Evolutionary conservation across 2,797 vertebrate genomes (phyloP).

Genomic region (Chanos chanos): DNA sequence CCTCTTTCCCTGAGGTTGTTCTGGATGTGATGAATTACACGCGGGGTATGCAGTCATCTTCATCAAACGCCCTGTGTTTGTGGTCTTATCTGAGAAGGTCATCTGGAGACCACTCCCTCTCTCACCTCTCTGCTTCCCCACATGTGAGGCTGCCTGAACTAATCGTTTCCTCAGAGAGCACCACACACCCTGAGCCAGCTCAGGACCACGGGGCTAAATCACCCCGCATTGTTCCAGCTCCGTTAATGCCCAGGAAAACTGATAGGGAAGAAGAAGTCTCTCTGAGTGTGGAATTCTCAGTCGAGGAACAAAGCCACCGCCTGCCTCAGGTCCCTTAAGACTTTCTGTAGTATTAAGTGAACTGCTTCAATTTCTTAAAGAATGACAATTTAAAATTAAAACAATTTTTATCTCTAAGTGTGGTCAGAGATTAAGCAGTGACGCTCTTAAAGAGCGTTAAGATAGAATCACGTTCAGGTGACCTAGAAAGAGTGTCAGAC

Average conservation of each 20-base stretch:
- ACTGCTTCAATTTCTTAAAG: too few relatives aligned
- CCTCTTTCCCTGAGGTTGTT: too few relatives aligned
- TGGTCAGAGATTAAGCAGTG: too few relatives aligned
- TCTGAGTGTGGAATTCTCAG: constrained; percentile 9
- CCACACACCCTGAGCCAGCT: constrained; percentile 21
- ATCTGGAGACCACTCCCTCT: constrained; percentile 35
- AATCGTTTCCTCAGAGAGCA: constrained; percentile 44
- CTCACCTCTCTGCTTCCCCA: constrained; percentile 36
- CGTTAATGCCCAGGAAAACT: constrained; percentile 20
- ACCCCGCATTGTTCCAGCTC: not conserved
- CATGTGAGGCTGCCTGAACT: constrained; percentile 41
- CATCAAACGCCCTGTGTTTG: constrained; percentile 32
- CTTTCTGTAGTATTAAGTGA: not conserved
- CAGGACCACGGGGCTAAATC: constrained; percentile 14
- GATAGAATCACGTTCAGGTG: constrained; percentile 11
- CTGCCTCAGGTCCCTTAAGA: not conserved
- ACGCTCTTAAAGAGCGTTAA: too few relatives aligned
- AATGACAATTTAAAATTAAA: too few relatives aligned
- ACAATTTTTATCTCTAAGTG: too few relatives aligned
- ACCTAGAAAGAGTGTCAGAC: constrained; percentile 20
- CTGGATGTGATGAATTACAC: too few relatives aligned
- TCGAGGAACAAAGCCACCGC: constrained; percentile 7
- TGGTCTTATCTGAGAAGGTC: constrained; percentile 46
- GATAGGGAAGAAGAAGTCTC: constrained; percentile 7
- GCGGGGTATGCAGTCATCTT: constrained; percentile 48